Percentiles rank a stretch among this genome's conserved stretches.
Conservation (phyloP, 2,113 vertebrate genomes). For the Callipepla squamata region DNA sequence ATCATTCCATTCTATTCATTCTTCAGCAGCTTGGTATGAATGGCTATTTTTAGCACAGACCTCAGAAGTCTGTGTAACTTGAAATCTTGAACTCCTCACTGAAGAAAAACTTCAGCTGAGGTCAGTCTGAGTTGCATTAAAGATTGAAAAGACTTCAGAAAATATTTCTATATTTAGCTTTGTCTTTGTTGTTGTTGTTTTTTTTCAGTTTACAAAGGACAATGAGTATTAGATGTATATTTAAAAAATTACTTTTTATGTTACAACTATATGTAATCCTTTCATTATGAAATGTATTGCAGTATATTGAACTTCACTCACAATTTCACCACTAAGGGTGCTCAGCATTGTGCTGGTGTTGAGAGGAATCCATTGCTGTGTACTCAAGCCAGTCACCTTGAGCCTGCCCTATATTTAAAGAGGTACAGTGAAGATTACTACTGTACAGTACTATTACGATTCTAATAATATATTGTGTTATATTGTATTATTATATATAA, state of each 20-base stretch:
- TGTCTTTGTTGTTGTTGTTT: neutral
- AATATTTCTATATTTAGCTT: neutral
- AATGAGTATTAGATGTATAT: neutral
- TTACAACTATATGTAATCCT: neutral
- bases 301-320: neutral
- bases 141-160: neutral
- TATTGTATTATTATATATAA: no score
- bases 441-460: neutral
- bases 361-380: neutral
- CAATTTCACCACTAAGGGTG: neutral
- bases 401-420: neutral
- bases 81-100: neutral
- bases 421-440: neutral
- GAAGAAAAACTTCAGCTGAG: neutral
- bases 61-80: neutral
- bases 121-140: neutral
- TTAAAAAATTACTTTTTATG: no score
- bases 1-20: neutral
- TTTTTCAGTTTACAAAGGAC: neutral
- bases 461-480: neutral
- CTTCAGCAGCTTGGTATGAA: slow-evolving; percentile 18
- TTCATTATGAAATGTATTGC: neutral
- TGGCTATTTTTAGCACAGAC: neutral
- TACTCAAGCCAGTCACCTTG: neutral
- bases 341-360: neutral